Conservation (phyloP, 1,140 invertebrate species). For the Ips nitidus region DNA sequence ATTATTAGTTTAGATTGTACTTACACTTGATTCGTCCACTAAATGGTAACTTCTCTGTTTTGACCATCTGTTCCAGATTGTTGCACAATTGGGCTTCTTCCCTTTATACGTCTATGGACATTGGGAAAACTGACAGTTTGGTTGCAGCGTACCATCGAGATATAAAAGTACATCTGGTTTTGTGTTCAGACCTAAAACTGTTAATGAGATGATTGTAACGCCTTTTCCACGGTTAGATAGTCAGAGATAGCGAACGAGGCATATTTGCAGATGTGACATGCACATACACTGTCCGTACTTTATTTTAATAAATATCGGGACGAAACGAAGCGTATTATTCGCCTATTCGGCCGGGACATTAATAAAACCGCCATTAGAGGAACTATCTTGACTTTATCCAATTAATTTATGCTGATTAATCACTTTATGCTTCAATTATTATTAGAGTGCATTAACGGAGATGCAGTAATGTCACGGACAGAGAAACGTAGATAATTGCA, state of each 20-base stretch:
- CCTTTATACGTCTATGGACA: too few relatives aligned
- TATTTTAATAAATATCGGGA: not conserved
- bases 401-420: conserved; percentile 32
- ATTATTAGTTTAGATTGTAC: too few relatives aligned
- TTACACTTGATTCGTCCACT: too few relatives aligned
- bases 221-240: not conserved
- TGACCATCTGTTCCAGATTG: too few relatives aligned
- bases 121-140: too few relatives aligned
- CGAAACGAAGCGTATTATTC: conserved; percentile 17
- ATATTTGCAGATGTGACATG: conserved; percentile 14
- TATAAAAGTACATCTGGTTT: too few relatives aligned
- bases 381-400: conserved; percentile 16
- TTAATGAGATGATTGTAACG: conserved; percentile 9
- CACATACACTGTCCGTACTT: conserved; percentile 7
- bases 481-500: too few relatives aligned
- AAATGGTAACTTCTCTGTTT: too few relatives aligned
- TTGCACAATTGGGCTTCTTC: too few relatives aligned
- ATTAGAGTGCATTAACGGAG: conserved; percentile 14
- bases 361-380: conserved; percentile 22
- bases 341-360: conserved; percentile 16
- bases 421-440: conserved; percentile 29
- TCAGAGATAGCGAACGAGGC: conserved; percentile 7
- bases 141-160: too few relatives aligned
- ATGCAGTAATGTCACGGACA: not conserved
- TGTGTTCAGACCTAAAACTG: not conserved